Evolutionary conservation across 2,888 invertebrate species (phyloP).

Genomic region (Pharmacophagus antenor): DNA sequence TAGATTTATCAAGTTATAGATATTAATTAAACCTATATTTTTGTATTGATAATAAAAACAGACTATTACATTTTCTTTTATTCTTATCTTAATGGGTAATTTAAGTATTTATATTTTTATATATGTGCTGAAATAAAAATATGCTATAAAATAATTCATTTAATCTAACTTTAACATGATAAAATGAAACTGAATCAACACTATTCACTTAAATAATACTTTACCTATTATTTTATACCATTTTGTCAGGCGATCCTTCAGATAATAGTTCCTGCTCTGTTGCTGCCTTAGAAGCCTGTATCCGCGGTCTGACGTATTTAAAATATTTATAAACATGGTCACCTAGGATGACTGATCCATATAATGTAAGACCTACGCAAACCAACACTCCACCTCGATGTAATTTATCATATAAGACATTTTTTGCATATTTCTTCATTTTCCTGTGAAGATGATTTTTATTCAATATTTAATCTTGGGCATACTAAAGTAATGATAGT

Average conservation of each 20-base stretch:
- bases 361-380: constrained; percentile 68
- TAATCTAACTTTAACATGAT: not conserved
- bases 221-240: constrained; percentile 40
- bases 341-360: constrained; percentile 54
- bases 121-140: not conserved
- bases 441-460: constrained; percentile 37
- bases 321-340: constrained; percentile 69
- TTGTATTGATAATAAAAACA: no score
- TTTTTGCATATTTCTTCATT: constrained; percentile 71
- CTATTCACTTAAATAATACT: constrained; percentile 30
- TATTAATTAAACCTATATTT: no score
- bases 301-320: constrained; percentile 65
- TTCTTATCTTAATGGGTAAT: no score
- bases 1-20: no score
- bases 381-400: constrained; percentile 70
- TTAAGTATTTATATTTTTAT: not conserved
- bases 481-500: not conserved
- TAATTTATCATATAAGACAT: constrained; percentile 65
- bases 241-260: constrained; percentile 72
- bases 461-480: not conserved
- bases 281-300: constrained; percentile 56
- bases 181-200: constrained; percentile 7
- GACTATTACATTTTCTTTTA: no score
- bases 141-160: not conserved
- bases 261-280: constrained; percentile 69